Conservation (phyloP, 2,113 vertebrate species). For the Menidia beryllina region DNA sequence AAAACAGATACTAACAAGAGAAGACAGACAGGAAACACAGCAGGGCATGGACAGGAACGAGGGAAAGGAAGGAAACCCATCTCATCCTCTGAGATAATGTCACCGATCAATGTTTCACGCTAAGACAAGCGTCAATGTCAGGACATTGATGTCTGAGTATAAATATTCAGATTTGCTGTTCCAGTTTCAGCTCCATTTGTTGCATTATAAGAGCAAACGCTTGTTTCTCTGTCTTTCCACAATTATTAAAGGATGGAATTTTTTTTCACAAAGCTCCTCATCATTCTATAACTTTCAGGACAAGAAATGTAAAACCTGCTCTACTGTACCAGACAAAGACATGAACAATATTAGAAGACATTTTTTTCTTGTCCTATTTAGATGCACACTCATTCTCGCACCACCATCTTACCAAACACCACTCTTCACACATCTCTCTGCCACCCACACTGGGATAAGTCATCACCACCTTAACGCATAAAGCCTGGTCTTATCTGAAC, state of each 20-base stretch:
- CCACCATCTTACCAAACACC: slow-evolving; percentile 49
- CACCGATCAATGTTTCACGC: neutral
- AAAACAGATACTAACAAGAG: too few relatives aligned
- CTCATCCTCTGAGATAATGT: neutral
- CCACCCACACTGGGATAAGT: slow-evolving; percentile 62
- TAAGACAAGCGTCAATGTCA: neutral
- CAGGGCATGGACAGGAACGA: too few relatives aligned
- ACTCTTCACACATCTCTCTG: slow-evolving; percentile 36
- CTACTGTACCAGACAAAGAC: slow-evolving; percentile 1
- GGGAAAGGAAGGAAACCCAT: too few relatives aligned
- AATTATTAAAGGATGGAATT: neutral
- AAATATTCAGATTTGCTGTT: too few relatives aligned
- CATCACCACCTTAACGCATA: slow-evolving; percentile 43
- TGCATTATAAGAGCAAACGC: too few relatives aligned
- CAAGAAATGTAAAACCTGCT: neutral
- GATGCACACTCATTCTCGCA: slow-evolving; percentile 36
- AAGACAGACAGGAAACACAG: too few relatives aligned
- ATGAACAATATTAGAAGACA: slow-evolving; percentile 3
- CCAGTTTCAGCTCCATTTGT: slow-evolving; percentile 2
- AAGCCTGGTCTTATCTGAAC: slow-evolving; percentile 54
- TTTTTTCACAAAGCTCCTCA: neutral
- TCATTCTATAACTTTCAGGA: neutral
- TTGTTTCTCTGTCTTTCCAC: neutral
- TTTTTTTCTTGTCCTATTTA: slow-evolving; percentile 10
- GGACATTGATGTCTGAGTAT: too few relatives aligned